Conservation (phyloP, 2,797 vertebrate species). For the Phrynocephalus guinanensis region DNA sequence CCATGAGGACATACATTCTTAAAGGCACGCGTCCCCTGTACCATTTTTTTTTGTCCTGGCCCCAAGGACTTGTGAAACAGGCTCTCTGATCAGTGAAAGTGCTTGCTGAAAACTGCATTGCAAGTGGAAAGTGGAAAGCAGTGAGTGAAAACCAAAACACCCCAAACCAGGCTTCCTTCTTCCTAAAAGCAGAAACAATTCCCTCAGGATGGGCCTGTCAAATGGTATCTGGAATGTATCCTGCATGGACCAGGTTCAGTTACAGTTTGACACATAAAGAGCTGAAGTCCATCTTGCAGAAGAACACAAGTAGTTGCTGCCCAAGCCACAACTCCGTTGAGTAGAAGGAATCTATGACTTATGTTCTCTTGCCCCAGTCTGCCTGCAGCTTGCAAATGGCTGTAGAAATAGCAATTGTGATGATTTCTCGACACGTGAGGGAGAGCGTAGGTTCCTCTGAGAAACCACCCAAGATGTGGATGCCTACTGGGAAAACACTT, state of each 20-base stretch:
- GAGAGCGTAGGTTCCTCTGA: background rate
- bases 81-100: background rate
- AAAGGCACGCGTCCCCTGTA: background rate
- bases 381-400: background rate
- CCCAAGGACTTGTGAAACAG: background rate
- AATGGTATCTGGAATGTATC: background rate
- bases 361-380: background rate
- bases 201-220: background rate
- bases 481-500: background rate
- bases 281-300: background rate
- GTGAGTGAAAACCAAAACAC: background rate
- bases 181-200: background rate
- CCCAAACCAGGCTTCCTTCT: background rate
- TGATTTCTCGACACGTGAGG: no score
- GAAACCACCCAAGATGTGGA: background rate
- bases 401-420: background rate
- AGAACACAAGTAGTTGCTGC: no score
- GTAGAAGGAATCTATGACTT: background rate
- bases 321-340: background rate
- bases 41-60: background rate
- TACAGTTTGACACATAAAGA: background rate
- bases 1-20: slow-evolving; percentile 21
- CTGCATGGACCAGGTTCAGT: background rate
- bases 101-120: background rate
- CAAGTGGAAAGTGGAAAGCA: background rate